Conservation (phyloP, 2,888 invertebrate genomes). For the Drosophila paramelanica region DNA sequence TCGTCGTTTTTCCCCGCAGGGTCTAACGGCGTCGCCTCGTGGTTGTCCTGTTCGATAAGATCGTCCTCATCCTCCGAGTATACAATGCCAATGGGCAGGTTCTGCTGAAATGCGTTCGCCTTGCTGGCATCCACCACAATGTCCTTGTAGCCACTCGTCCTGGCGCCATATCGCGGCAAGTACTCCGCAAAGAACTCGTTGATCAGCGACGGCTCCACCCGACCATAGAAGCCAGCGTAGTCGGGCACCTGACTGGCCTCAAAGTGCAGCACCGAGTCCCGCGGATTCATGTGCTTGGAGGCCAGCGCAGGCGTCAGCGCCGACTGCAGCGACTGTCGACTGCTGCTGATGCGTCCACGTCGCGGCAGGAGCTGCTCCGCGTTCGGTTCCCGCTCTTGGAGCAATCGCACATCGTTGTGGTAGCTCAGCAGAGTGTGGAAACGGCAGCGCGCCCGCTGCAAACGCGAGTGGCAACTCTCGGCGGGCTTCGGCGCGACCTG, state of each 20-base stretch:
- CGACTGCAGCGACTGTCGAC: not conserved
- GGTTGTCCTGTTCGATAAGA: not conserved
- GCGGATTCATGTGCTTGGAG: slow-evolving; percentile 39
- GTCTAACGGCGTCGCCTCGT: not conserved
- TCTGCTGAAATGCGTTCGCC: slow-evolving; percentile 55
- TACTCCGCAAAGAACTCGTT: slow-evolving; percentile 54
- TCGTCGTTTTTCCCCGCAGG: not conserved
- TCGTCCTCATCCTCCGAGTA: slow-evolving; percentile 56
- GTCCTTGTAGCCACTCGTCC: slow-evolving; percentile 50
- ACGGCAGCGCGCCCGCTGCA: slow-evolving; percentile 45
- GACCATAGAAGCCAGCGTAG: slow-evolving; percentile 62
- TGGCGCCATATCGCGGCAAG: slow-evolving; percentile 57
- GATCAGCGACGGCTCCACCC: slow-evolving; percentile 26
- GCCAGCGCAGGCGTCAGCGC: slow-evolving; percentile 13
- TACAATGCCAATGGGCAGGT: slow-evolving; percentile 57
- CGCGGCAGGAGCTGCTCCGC: slow-evolving; percentile 28
- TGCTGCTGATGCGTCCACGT: slow-evolving; percentile 37
- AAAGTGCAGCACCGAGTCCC: slow-evolving; percentile 42
- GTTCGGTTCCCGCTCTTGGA: slow-evolving; percentile 25
- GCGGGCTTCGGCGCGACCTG: not conserved
- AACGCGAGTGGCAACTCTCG: not conserved
- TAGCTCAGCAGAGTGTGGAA: slow-evolving; percentile 34
- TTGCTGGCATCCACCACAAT: slow-evolving; percentile 57
- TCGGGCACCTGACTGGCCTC: slow-evolving; percentile 31
- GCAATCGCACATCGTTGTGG: slow-evolving; percentile 27